Conservation (phyloP, 2,888 invertebrate species). For the Therioaphis trifolii region DNA sequence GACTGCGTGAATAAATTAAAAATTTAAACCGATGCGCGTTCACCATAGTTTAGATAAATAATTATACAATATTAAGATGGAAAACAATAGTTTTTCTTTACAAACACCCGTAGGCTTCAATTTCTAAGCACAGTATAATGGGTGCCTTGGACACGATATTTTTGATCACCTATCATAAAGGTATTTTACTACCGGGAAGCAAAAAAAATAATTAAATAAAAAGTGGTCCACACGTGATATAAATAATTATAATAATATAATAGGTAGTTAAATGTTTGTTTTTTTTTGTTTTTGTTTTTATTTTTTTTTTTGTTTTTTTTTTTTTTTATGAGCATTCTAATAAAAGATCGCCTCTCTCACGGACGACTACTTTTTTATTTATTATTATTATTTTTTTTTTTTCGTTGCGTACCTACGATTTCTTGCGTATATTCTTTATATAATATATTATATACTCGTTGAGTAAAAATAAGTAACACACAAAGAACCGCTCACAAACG, state of each 20-base stretch:
- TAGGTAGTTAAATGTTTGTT: neutral
- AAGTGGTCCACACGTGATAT: slow-evolving; percentile 7
- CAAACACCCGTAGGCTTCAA: neutral
- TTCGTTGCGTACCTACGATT: neutral
- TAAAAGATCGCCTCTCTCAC: slow-evolving; percentile 31
- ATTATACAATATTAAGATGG: neutral
- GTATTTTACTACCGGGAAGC: neutral
- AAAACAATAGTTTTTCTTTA: neutral
- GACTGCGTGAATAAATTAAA: neutral
- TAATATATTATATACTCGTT: slow-evolving; percentile 5
- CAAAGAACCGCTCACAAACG: neutral
- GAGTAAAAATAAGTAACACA: neutral
- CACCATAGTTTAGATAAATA: neutral
- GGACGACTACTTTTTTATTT: slow-evolving; percentile 51
- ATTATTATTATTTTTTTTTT: neutral
- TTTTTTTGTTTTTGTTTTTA: neutral
- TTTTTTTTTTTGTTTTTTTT: neutral
- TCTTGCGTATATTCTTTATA: neutral
- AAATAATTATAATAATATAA: slow-evolving; percentile 37
- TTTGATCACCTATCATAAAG: neutral
- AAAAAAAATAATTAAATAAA: neutral
- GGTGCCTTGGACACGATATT: slow-evolving; percentile 13
- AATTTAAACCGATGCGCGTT: neutral
- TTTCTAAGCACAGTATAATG: neutral
- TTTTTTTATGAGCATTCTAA: slow-evolving; percentile 1